phyloP scores from a whole-genome alignment of 92 coral and sea anemone genomes.

The Porites evermanni region DNA sequence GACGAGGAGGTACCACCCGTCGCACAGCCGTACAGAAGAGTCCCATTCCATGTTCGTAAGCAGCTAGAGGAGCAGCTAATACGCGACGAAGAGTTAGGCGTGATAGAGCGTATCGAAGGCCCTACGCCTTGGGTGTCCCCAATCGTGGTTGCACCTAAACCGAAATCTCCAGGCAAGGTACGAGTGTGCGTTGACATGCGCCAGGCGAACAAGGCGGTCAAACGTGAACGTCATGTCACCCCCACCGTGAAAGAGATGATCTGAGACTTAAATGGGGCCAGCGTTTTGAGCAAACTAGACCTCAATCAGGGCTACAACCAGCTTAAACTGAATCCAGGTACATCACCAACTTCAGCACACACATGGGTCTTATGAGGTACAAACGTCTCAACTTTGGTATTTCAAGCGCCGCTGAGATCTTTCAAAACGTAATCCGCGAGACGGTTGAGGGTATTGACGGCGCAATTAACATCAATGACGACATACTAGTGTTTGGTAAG shows the following conservation, averaged over 20 bases:
- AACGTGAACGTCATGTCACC: conserved; percentile 69
- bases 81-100: conserved; percentile 63
- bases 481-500: too few species aligned
- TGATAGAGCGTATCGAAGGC: conserved; percentile 51
- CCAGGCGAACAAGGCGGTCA: conserved; percentile 69
- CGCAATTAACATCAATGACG: background rate
- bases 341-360: background rate
- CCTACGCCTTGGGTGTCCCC: conserved; percentile 69
- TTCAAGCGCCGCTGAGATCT: too few species aligned
- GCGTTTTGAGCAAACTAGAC: conserved; percentile 61
- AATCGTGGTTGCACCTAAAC: conserved; percentile 68
- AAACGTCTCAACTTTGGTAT: background rate
- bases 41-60: conserved; percentile 62
- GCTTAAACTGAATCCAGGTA: conserved; percentile 56
- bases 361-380: conserved; percentile 23
- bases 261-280: conserved; percentile 62
- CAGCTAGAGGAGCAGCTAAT: conserved; percentile 66
- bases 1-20: conserved; percentile 55
- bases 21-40: conserved; percentile 66
- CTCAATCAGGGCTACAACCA: conserved; percentile 77
- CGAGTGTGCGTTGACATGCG: conserved; percentile 56
- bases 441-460: background rate
- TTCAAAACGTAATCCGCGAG: background rate
- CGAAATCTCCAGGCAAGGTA: conserved; percentile 58
- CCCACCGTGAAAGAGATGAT: conserved; percentile 65